phyloP scores from a whole-genome alignment of 2,797 vertebrate genomes.

The Microctenopoma steveboyesi region DNA sequence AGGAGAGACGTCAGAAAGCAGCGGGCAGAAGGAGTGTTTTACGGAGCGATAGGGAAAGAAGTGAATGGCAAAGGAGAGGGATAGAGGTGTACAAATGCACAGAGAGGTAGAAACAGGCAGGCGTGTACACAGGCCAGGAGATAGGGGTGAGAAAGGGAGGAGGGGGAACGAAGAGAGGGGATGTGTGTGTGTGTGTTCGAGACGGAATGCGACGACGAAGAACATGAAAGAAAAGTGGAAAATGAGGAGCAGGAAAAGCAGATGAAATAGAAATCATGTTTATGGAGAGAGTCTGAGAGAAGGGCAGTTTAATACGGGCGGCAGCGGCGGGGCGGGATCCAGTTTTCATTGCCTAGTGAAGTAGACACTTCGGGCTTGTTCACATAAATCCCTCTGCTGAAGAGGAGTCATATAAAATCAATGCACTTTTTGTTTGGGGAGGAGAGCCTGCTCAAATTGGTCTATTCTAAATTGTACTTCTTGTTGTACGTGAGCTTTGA shows the following conservation, averaged over 20 bases:
- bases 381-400: constrained; percentile 67
- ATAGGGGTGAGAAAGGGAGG: constrained; percentile 16
- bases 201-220: constrained; percentile 42
- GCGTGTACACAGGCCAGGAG: constrained; percentile 23
- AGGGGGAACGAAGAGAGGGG: background rate
- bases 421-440: constrained; percentile 66
- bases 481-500: constrained; percentile 33
- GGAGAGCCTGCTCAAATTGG: constrained; percentile 53
- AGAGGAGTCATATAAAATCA: constrained; percentile 71
- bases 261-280: constrained; percentile 40
- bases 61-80: constrained; percentile 57
- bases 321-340: constrained; percentile 28
- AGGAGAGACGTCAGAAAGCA: constrained; percentile 73
- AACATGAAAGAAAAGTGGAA: constrained; percentile 61
- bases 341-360: constrained; percentile 62
- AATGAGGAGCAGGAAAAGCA: constrained; percentile 46
- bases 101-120: constrained; percentile 50
- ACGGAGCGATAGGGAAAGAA: constrained; percentile 76
- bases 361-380: constrained; percentile 69
- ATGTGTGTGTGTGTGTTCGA: constrained; percentile 2
- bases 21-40: constrained; percentile 79
- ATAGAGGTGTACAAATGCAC: constrained; percentile 70
- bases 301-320: constrained; percentile 30
- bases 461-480: constrained; percentile 48
- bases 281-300: constrained; percentile 39